Evolutionary conservation across 2,797 vertebrate species (phyloP).

Genomic region (Mico argentatus): DNA sequence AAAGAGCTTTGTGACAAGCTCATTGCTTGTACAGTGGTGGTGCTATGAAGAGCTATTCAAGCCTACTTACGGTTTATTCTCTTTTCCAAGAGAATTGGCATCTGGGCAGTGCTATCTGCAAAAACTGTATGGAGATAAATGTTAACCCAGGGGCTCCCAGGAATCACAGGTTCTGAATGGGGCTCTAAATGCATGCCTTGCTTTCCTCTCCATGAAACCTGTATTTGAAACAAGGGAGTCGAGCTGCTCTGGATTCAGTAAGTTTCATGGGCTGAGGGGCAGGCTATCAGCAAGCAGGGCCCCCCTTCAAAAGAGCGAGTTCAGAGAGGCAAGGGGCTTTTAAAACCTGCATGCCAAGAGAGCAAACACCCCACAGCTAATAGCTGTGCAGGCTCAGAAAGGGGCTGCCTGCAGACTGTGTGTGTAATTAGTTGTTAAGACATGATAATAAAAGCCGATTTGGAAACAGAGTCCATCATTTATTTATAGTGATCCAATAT

Average conservation of each 20-base stretch:
- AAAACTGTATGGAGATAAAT: not conserved
- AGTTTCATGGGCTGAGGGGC: not conserved
- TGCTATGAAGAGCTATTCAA: not conserved
- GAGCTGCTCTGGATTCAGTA: not conserved
- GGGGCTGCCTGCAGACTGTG: not conserved
- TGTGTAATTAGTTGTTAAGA: slow-evolving; percentile 58
- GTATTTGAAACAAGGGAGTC: not conserved
- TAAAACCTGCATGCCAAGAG: slow-evolving; percentile 25
- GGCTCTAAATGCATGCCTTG: not conserved
- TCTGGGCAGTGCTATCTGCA: not conserved
- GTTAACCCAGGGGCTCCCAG: not conserved
- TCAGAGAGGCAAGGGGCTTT: not conserved
- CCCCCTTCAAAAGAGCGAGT: not conserved
- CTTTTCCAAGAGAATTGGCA: not conserved
- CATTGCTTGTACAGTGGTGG: not conserved
- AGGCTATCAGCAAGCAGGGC: not conserved
- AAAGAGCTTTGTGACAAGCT: not conserved
- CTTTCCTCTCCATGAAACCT: not conserved
- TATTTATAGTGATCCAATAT: slow-evolving; percentile 49
- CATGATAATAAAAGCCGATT: slow-evolving; percentile 45
- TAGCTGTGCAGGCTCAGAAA: not conserved
- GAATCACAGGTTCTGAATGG: not conserved
- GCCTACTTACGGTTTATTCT: too few species aligned
- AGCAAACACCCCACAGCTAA: slow-evolving; percentile 39
- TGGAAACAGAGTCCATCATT: slow-evolving; percentile 47